Base-by-base conservation (phyloP, 2,113 vertebrate species). In the Heterotilapia buettikoferi region DNA sequence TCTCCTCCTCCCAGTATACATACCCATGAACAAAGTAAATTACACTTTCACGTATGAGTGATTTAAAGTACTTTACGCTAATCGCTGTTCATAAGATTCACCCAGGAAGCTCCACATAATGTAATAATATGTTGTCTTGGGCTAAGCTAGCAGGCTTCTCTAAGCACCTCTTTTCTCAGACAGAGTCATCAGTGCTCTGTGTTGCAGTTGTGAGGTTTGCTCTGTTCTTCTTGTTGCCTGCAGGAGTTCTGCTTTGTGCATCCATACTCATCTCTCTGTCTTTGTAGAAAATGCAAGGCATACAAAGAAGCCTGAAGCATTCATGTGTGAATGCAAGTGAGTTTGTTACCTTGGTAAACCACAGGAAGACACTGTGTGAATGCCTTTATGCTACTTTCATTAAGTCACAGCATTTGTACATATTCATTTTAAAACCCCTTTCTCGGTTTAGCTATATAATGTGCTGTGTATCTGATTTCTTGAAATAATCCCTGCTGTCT, bases 121-220 rank as follows among this genome's bases (percentile, higher is more conserved):
- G 26, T 82, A 66, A 18, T 73, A 33, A 59, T 71, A 24, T 50
- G 40, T 61, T 86, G 81, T 88, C 31, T 76, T 6, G 2, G 90
- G 90, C 91, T 86, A 86, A 84, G 87, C 85, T 90, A 53, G 78
- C 80, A 88, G 93, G 86, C 84, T 86, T 90, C 83, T 92, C 76
- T 59, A 53, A 91, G 91, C 86, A 68, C 66, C 80, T 81, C 61
- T 83, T 80, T 61, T 73, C 68, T 90, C 82, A 80, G 80, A 88
- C 19, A 81, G 29, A 90, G 80, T 89, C 85, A 84, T 89, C 84
- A 80, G 82, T 6, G 18, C 54, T 54, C 29, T 29, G 86, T 88
- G 85, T 59, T 81, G 53, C 43, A 81, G 82, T 52, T 19, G 78
- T 78, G 87, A 83, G 61, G 24, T 88, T 86, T 82, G 54, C 84